Conservation (phyloP, 2,888 invertebrate species). For the Dioctria linearis region DNA sequence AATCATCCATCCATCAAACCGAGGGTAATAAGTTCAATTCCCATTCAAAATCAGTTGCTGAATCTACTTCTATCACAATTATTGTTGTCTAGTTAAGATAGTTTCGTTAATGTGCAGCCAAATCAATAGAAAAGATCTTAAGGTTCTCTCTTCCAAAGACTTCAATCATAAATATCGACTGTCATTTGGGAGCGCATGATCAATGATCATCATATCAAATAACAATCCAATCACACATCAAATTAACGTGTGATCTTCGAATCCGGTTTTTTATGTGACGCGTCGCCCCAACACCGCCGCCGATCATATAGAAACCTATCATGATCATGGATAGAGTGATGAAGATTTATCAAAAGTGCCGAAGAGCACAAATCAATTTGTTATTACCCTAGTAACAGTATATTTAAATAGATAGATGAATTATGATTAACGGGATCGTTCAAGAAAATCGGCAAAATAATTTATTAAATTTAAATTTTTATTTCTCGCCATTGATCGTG, state of each 20-base stretch:
- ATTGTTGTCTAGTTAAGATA: too few species aligned
- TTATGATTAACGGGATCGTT: conserved; percentile 39
- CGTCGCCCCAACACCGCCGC: neutral
- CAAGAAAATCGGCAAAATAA: conserved; percentile 33
- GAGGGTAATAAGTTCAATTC: too few species aligned
- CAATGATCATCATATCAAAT: neutral
- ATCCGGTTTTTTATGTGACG: conserved; percentile 13
- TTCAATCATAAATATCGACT: too few species aligned
- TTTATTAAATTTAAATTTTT: conserved; percentile 33
- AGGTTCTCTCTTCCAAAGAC: too few species aligned
- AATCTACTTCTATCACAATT: too few species aligned
- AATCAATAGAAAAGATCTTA: too few species aligned
- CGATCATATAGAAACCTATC: too few species aligned
- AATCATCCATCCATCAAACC: too few species aligned
- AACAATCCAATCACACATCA: neutral
- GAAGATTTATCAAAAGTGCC: neutral
- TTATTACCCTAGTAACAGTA: conserved; percentile 18
- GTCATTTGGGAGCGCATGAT: neutral
- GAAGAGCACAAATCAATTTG: conserved; percentile 22
- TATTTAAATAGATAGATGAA: neutral
- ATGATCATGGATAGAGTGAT: too few species aligned
- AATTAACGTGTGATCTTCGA: neutral
- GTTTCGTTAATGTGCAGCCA: too few species aligned
- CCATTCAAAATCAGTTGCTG: too few species aligned
- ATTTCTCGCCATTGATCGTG: neutral